Conservation (phyloP, 2,113 vertebrate genomes). For the Mobula birostris region DNA sequence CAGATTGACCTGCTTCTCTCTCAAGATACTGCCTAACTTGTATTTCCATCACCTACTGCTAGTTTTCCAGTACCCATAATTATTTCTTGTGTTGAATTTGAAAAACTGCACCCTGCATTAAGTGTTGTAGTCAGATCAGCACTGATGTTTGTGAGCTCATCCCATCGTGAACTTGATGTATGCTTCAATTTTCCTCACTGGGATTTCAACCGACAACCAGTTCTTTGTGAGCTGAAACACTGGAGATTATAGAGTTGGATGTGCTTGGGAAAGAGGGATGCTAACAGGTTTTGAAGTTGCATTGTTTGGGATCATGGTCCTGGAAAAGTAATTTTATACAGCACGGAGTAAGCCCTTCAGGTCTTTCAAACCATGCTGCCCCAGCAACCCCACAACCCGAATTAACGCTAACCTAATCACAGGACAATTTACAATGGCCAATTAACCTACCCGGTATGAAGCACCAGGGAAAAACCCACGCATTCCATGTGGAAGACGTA, state of each 20-base stretch:
- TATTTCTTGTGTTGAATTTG: background rate
- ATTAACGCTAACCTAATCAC: too few species aligned
- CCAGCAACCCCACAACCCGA: too few species aligned
- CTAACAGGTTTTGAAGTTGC: too few species aligned
- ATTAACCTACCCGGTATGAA: too few species aligned
- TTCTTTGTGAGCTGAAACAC: background rate
- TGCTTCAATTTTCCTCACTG: background rate
- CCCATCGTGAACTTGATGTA: background rate
- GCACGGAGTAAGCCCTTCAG: too few species aligned
- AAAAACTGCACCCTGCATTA: background rate
- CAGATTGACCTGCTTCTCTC: too few species aligned
- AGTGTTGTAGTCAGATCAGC: background rate
- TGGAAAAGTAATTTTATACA: background rate
- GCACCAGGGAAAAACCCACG: too few species aligned
- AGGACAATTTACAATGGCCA: too few species aligned
- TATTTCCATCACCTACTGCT: background rate
- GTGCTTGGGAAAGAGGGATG: too few species aligned
- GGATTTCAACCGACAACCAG: background rate
- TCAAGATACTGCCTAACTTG: background rate
- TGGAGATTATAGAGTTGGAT: too few species aligned
- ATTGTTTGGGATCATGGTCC: background rate
- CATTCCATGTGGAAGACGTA: too few species aligned
- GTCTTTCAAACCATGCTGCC: too few species aligned
- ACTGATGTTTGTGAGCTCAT: background rate
- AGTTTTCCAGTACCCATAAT: background rate